These are phyloP conservation scores for Morelia viridis DNA, from an alignment of 2,797 vertebrate species.

Conservation along the genomic window DNA sequence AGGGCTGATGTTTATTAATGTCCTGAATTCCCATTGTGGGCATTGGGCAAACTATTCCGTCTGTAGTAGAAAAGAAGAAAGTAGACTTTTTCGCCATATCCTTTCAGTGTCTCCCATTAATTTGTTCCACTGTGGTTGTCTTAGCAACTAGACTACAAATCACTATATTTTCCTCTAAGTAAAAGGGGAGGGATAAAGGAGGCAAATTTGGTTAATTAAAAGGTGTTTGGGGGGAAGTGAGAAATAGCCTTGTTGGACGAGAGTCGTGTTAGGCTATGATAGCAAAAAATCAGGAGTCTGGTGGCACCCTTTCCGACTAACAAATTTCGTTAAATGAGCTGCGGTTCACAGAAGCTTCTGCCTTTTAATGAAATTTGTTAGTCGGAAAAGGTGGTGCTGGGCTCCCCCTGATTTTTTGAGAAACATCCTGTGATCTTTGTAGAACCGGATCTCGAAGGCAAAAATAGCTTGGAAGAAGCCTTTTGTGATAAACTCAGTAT, in stretches of 20 bases:
- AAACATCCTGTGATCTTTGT: background rate
- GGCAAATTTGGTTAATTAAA: background rate
- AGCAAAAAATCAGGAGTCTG: background rate
- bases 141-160: background rate
- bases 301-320: background rate
- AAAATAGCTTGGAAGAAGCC: background rate
- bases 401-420: background rate
- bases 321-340: background rate
- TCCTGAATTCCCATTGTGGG: background rate
- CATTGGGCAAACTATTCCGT: background rate
- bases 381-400: background rate
- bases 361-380: background rate
- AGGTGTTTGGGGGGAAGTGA: background rate
- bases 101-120: background rate
- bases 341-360: too few species aligned
- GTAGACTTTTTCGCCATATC: background rate
- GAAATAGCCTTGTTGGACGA: background rate
- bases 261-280: background rate
- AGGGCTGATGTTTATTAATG: background rate
- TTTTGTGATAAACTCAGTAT: background rate
- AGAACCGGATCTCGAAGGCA: background rate
- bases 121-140: background rate
- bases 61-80: background rate
- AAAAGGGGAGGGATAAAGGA: background rate
- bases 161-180: background rate